Conservation (phyloP, 2,113 vertebrate species). For the Crotophaga sulcirostris region DNA sequence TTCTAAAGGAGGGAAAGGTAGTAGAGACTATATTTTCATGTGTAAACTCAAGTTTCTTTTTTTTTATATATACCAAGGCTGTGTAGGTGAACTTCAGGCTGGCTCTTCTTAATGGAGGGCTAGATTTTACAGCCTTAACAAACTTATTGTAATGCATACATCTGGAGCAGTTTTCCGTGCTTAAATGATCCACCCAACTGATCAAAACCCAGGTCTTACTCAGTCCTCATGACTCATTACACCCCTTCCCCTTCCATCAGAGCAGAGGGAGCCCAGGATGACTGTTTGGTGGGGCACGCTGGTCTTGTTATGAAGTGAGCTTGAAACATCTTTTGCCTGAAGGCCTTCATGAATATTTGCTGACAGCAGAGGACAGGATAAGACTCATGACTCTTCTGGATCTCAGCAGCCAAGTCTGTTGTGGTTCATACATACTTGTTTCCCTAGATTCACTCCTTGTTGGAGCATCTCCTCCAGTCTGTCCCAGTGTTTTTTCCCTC, state of each 20-base stretch:
- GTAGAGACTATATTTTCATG: not conserved
- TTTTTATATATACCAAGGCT: not conserved
- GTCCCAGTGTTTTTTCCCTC: not conserved
- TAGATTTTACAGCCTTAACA: not conserved
- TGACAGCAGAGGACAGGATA: not conserved
- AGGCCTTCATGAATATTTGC: not conserved
- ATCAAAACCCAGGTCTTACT: not conserved
- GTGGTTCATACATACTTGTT: not conserved
- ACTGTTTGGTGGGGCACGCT: not conserved
- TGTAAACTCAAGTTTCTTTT: not conserved
- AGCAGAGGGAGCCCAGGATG: not conserved
- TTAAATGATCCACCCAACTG: not conserved
- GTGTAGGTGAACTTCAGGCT: not conserved
- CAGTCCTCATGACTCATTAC: not conserved
- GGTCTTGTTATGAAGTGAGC: not conserved
- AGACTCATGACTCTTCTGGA: not conserved
- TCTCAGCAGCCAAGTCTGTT: not conserved
- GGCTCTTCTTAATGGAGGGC: not conserved
- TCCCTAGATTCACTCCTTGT: not conserved
- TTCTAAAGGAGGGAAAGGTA: not conserved
- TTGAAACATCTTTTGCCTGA: not conserved
- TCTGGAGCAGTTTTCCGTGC: not conserved
- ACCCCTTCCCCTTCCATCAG: rapidly evolving
- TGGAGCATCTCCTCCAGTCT: not conserved
- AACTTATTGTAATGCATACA: not conserved